phyloP scores from a whole-genome alignment of 2,888 invertebrate genomes.

The Chydorus sphaericus region DNA sequence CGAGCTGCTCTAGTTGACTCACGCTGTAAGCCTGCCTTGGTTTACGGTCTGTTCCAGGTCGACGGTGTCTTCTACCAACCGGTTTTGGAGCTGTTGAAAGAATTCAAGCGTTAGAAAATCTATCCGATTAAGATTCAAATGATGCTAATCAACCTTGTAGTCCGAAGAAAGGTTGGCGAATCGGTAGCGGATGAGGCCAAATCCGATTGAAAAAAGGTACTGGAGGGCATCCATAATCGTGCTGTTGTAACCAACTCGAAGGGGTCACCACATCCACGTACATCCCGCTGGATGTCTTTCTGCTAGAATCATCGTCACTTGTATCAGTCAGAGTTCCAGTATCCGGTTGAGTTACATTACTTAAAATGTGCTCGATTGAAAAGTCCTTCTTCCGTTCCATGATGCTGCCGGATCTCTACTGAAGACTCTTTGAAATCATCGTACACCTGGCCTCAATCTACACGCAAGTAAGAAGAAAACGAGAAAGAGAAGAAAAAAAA shows the following conservation, averaged over 20 bases:
- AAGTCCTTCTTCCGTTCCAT: background rate
- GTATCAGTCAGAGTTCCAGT: too few species aligned
- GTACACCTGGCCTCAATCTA: too few species aligned
- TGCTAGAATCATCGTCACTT: background rate
- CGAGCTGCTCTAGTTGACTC: constrained; percentile 77
- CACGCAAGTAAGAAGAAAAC: too few species aligned
- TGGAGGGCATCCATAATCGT: background rate
- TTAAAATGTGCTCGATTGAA: background rate
- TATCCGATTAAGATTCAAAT: background rate
- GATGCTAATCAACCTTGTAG: background rate
- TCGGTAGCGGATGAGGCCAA: background rate
- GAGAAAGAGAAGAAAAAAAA: too few species aligned
- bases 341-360: background rate
- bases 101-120: constrained; percentile 9
- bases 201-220: background rate
- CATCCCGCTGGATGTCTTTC: background rate
- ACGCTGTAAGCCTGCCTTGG: constrained; percentile 93
- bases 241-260: background rate
- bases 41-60: constrained; percentile 80
- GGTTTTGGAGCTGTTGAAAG: constrained; percentile 58
- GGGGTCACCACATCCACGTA: background rate
- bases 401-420: background rate
- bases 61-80: constrained; percentile 59
- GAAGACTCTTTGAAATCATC: background rate
- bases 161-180: background rate